Base-by-base conservation (phyloP, 2,113 vertebrate genomes). In the human (Homo sapiens) region DNA sequence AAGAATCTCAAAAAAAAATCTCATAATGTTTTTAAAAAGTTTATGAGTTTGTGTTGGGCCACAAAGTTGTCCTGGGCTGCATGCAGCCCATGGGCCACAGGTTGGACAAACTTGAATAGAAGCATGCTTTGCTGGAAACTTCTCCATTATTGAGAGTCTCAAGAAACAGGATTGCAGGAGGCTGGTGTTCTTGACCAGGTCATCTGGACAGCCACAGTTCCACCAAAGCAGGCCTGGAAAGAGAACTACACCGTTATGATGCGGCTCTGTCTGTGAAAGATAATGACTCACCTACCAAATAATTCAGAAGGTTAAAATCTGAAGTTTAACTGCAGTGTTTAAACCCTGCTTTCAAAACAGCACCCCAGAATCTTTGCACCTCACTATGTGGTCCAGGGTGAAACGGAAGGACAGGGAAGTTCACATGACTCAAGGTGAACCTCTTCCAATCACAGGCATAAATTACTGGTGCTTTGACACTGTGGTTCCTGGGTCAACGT, bases 271-370 rank as follows among this genome's bases (percentile, higher is more conserved):
- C 98, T 97, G 92, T 96, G 89, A 83, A 94, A 98, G 97, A 97
- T 94, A 97, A 98, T 94, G 1, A 95, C 91, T 90, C 89, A 92
- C 75, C 97, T 66, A 85, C 98, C 95, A 96, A 94, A 97, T 93
- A 92, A 96, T 98, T 96, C 0, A 3, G 78, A 90, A 98, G 98
- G 98, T 97, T 97, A 96, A 43, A 89, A 98, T 97, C 97, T 97
- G 27, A 87, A 93, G 97, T 98, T 98, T 96, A 97, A 98, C 98
- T 79, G 94, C 95, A 76, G 88, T 89, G 88, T 97, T 96, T 86
- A 93, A 98, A 95, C 96, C 25, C 89, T 97, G 97, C 83, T 98
- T 98, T 98, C 98, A 98, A 96, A 98, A 98, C 96, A 97, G 45
- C 82, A 93, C 91, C 96, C 78, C 91, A 85, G 97, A 96, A 98